Base-by-base conservation (phyloP, 1,140 invertebrate genomes). In the Pogonus chalceus region DNA sequence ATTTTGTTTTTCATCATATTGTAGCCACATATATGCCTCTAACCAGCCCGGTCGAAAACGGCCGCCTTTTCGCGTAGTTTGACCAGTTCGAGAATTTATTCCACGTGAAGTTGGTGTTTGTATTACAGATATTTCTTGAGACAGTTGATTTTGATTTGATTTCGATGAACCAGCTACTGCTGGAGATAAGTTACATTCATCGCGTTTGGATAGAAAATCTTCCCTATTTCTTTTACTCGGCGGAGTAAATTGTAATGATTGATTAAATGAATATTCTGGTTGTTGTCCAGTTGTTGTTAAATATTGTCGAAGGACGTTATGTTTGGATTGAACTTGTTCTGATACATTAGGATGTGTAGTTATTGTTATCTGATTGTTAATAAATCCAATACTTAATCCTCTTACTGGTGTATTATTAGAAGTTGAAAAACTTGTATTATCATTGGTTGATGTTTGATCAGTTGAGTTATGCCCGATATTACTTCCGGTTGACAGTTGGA, bases 41-140 rank as follows among this genome's bases (percentile, higher is more conserved):
- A 84, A 65, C 83, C 83, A 85, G 53, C 73, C 77, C 12, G 74
- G 65, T 47, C 80, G 74, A 62, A 87, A 87, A 52, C 75, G 76
- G 16, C 80, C 78, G 39, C 73, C 72, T 63, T 83, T 84, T 57
- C 78, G 70, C 23, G 69, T 53, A 52, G 51, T 49, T 61, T n/a
- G 60, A 53, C 18, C 65, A 23, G 47, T 20, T 18, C 46, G 20
- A 21, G 1, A 16, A 22, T 12, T 31, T 23, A 22, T n/a, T n/a
- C 12, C 4, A 24, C 20, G 22, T 7, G 22, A 21, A 9, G 20
- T 49, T 14, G 63, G 60, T n/a, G 68, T 64, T 49, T 75, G 73
- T 57, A 76, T 76, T 7, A 76, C 72, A 1, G 75, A 76, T 59
- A 72, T 71, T 52, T 68, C 70, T 43, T 43, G 37, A 31, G 26